A percentile compares a stretch with the other conserved stretches of the same genome.
Evolutionary conservation across 2,888 invertebrate species (phyloP).

Genomic region (Lasioglossum oenotherae): DNA sequence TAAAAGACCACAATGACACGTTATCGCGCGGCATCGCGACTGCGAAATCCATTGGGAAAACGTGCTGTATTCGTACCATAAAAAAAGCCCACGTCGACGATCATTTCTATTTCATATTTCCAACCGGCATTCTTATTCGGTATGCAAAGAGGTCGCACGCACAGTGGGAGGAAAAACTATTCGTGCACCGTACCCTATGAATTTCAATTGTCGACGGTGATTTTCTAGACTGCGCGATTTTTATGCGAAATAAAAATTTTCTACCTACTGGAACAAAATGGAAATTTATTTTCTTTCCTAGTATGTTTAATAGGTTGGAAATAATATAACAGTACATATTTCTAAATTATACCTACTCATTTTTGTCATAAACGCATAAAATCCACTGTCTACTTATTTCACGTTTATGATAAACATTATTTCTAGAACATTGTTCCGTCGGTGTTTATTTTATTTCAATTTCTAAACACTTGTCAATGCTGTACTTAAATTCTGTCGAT

Average conservation of each 20-base stretch:
- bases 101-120: conserved; percentile 36
- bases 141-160: conserved; percentile 54
- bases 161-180: background rate
- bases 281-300: no score
- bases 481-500: no score
- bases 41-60: background rate
- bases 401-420: background rate
- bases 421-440: background rate
- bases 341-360: no score
- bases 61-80: background rate
- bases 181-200: background rate
- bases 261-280: no score
- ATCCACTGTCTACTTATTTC: background rate
- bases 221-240: no score
- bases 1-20: conserved; percentile 27
- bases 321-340: no score
- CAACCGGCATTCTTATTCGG: conserved; percentile 32
- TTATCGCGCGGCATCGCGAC: conserved; percentile 28
- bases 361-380: no score
- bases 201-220: background rate
- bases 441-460: background rate
- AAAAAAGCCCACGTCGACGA: background rate
- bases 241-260: no score
- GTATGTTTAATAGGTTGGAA: no score
- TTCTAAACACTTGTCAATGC: background rate